Percentiles rank a stretch among this genome's conserved stretches.
Evolutionary conservation across 2,888 invertebrate species (phyloP).

Genomic region (Melanostoma mellinum): DNA sequence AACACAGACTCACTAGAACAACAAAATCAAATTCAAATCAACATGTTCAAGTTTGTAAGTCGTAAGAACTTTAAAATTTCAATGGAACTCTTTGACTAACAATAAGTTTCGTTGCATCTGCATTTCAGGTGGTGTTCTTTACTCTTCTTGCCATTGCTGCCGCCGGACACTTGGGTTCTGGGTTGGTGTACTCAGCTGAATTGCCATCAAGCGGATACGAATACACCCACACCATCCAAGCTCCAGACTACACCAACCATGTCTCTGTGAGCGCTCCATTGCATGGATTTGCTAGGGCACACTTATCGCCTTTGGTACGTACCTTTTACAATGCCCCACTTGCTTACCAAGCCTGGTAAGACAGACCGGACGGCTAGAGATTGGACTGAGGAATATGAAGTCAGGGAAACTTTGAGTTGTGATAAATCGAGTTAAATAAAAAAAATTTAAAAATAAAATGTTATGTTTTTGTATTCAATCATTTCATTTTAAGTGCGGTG

Average conservation of each 20-base stretch:
- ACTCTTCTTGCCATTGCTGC: constrained; percentile 73
- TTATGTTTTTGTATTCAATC: too few species aligned
- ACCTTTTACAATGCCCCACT: constrained; percentile 67
- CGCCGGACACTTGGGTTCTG: constrained; percentile 60
- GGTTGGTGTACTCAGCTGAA: constrained; percentile 66
- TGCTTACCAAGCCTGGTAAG: constrained; percentile 69
- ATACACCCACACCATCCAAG: constrained; percentile 74
- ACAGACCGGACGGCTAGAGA: constrained; percentile 32
- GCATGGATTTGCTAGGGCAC: constrained; percentile 68
- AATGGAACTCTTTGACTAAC: background rate
- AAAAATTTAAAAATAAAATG: background rate
- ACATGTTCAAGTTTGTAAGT: constrained; percentile 74
- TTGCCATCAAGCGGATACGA: constrained; percentile 74
- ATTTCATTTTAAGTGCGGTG: too few species aligned
- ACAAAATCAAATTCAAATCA: constrained; percentile 40
- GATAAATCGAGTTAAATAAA: constrained; percentile 41
- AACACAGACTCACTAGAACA: constrained; percentile 63
- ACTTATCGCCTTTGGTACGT: constrained; percentile 67
- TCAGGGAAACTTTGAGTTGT: constrained; percentile 53
- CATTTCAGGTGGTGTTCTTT: constrained; percentile 75
- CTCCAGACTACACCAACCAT: constrained; percentile 75
- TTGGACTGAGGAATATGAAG: constrained; percentile 36
- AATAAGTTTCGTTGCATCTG: background rate
- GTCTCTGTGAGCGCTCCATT: constrained; percentile 82
- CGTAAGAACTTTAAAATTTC: background rate